Base-by-base conservation (phyloP, 2,888 invertebrate species). In the Catocala nupta region DNA sequence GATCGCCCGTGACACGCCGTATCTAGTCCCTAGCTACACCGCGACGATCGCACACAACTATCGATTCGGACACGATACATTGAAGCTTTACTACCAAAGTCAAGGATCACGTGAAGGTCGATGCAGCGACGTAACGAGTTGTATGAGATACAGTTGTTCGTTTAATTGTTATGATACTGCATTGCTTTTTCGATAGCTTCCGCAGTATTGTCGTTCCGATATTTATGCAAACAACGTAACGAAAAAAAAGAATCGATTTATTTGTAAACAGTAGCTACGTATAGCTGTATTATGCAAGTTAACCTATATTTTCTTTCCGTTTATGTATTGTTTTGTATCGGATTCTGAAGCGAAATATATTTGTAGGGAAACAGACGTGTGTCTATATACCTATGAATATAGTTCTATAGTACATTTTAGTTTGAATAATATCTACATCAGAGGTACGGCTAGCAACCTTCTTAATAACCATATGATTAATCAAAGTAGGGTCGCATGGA, bases 1-100 rank as follows among this genome's bases (percentile, higher is more conserved):
- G 87, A 88, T 82, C 84, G 81, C 53, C 71, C 82, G 84, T 87
- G 80, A 81, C 86, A 82, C 69, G 79, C 83, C 70, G 86, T 83
- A 73, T 80, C 86, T 81, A 75, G 73, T 79, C 80, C 80, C 75
- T 65, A 70, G 73, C 69, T 59, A 65, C 64, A 56, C 62, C 64
- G 55, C 62, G 48, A 55, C 55, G 64, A 62, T 68, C 55, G 60
- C 60, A 60, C 65, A 25, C 13, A 48, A 59, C 49, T 47, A 57
- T 53, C 43, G 58, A 50, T 33, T 52, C 4, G 48, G 57, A 53
- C 16, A 36, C 11, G 8, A 49, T 70, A 68, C 77, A 73, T 67
- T 52, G 73, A 68, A 56, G 54, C 43, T 51, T 56, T 6, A 25
- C 13, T 47, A 48, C 6, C 7, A 36, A 54, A 34, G 48, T 45